These are phyloP conservation scores for Caenorhabditis parvicauda DNA, from an alignment of 2,888 invertebrate genomes.

Conservation along the genomic window DNA sequence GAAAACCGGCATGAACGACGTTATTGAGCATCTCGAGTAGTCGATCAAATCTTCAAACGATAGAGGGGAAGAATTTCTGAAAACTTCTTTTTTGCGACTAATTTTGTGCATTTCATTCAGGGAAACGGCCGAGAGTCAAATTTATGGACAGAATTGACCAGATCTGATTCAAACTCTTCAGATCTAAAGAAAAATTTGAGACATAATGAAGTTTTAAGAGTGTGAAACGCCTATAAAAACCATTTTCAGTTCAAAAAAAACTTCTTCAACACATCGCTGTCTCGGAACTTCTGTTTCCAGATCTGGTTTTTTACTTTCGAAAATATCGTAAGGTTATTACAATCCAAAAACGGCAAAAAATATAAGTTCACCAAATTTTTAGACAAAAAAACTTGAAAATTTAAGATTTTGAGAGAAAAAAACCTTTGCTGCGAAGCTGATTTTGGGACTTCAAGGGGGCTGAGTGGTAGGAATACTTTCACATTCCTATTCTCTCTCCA, in stretches of 20 bases:
- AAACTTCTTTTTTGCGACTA: neutral
- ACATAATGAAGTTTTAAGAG: too few relatives aligned
- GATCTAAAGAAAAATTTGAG: too few relatives aligned
- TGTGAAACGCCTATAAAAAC: too few relatives aligned
- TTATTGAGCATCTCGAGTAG: conserved; percentile 38
- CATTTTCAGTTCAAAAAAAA: too few relatives aligned
- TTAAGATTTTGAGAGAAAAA: neutral
- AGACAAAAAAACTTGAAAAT: neutral
- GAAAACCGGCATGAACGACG: conserved; percentile 32
- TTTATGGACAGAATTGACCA: too few relatives aligned
- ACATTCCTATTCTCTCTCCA: conserved; percentile 46
- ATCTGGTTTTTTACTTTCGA: neutral
- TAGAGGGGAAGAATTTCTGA: too few relatives aligned
- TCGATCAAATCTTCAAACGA: too few relatives aligned
- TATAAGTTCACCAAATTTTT: neutral
- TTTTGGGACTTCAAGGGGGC: conserved; percentile 4
- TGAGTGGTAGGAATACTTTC: conserved; percentile 43
- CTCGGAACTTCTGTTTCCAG: too few relatives aligned
- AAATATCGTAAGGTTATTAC: neutral
- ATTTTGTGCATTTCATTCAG: neutral
- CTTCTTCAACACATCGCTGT: too few relatives aligned
- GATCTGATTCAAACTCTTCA: too few relatives aligned
- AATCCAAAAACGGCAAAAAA: neutral
- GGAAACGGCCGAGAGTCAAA: too few relatives aligned
- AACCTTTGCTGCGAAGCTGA: neutral